These are phyloP conservation scores for Stigmatopora argus DNA, from an alignment of 2,113 vertebrate species.

Conservation along the genomic window DNA sequence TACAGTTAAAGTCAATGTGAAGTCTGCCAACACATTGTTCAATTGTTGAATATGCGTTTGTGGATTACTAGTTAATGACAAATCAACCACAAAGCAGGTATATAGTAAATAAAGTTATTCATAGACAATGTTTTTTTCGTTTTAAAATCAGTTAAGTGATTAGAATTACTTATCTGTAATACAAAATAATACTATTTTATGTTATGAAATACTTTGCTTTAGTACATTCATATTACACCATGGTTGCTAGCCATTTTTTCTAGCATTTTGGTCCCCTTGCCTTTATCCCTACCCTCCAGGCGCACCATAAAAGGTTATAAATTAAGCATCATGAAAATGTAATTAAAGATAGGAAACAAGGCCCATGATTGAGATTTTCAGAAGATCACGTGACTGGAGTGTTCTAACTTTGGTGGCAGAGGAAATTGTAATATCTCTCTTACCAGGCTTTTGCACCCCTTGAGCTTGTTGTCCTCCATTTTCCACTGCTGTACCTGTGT, in stretches of 20 bases:
- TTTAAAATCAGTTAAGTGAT: no score
- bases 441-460: constrained; percentile 71
- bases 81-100: no score
- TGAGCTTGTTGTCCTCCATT: constrained; percentile 80
- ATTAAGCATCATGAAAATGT: constrained; percentile 3
- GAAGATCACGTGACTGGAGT: constrained; percentile 6
- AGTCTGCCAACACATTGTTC: no score
- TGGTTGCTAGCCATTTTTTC: background rate
- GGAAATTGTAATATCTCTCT: constrained; percentile 47
- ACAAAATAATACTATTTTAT: no score
- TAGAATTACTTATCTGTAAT: no score
- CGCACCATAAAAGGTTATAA: constrained; percentile 7
- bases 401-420: constrained; percentile 14
- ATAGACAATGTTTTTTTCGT: no score
- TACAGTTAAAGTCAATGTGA: background rate
- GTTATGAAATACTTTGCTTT: no score
- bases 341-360: constrained; percentile 17
- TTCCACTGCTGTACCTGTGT: constrained; percentile 69
- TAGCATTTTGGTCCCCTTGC: background rate
- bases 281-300: background rate
- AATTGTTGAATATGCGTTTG: no score
- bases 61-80: no score
- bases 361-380: constrained; percentile 2
- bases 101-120: no score
- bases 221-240: no score